Percentiles rank a stretch among this genome's conserved stretches.
phyloP scores from a whole-genome alignment of 2,888 invertebrate species.

The Synergus japonicus region DNA sequence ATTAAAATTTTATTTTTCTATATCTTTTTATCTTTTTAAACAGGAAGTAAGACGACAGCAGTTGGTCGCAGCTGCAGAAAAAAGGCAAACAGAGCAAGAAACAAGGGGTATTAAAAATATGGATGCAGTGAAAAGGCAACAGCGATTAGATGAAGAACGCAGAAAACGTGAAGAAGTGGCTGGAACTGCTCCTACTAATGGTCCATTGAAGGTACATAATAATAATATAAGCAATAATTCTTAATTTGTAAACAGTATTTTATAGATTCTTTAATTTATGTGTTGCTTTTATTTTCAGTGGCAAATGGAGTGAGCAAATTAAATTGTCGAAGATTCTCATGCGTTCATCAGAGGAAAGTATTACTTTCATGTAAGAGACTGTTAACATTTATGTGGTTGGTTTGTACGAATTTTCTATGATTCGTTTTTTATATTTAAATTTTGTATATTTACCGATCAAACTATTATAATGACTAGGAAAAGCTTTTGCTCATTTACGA shows the following conservation, averaged over 20 bases:
- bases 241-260: background rate
- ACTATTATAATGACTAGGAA: constrained; percentile 39
- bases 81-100: constrained; percentile 81
- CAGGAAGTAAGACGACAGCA: constrained; percentile 84
- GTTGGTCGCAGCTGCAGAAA: constrained; percentile 85
- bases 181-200: constrained; percentile 61
- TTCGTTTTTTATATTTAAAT: constrained; percentile 44
- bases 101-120: constrained; percentile 83
- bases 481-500: constrained; percentile 9
- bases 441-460: constrained; percentile 47
- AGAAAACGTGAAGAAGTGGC: constrained; percentile 80
- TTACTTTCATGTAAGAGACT: constrained; percentile 42
- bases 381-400: constrained; percentile 39
- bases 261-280: background rate
- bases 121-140: constrained; percentile 80
- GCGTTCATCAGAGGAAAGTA: background rate
- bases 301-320: constrained; percentile 64
- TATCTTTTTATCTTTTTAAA: constrained; percentile 15
- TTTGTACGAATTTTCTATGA: constrained; percentile 50
- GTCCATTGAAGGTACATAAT: constrained; percentile 63
- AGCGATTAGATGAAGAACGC: constrained; percentile 80
- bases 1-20: background rate
- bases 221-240: background rate
- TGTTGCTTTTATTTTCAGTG: constrained; percentile 62
- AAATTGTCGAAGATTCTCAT: background rate